A percentile compares a stretch with the other conserved stretches of the same genome.
Conservation (phyloP, 2,888 invertebrate species). For the Schrankia costaestrigalis region DNA sequence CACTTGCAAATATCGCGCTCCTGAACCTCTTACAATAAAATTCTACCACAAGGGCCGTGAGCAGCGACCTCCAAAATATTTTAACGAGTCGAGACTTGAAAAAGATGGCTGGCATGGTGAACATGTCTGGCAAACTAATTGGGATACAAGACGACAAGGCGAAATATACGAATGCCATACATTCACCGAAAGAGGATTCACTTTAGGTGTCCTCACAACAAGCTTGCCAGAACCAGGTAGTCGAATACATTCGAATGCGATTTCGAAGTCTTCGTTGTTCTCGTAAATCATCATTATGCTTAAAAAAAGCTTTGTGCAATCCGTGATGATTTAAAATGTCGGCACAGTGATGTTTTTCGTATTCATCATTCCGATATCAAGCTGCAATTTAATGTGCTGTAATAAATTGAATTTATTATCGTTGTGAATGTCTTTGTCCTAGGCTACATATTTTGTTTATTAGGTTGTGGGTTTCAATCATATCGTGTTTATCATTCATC, state of each 20-base stretch:
- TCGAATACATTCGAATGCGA: conserved; percentile 17
- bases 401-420: too few relatives aligned
- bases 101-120: conserved; percentile 62
- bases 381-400: too few relatives aligned
- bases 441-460: too few relatives aligned
- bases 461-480: too few relatives aligned
- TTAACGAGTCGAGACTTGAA: conserved; percentile 46
- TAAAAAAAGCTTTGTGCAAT: conserved; percentile 12
- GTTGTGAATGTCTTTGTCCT: conserved; percentile 17
- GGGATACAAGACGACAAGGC: conserved; percentile 52
- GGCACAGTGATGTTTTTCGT: conserved; percentile 15
- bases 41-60: conserved; percentile 56
- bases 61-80: conserved; percentile 44
- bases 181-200: conserved; percentile 54
- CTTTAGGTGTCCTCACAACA: conserved; percentile 60
- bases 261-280: conserved; percentile 23
- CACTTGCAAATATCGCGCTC: conserved; percentile 66
- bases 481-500: too few relatives aligned
- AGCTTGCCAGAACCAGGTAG: conserved; percentile 49
- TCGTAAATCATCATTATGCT: conserved; percentile 20
- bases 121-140: conserved; percentile 48
- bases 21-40: conserved; percentile 61
- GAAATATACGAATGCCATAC: conserved; percentile 63
- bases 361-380: too few relatives aligned
- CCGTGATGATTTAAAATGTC: conserved; percentile 15